Base-by-base conservation (phyloP, 2,113 vertebrate genomes). In the Campylomormyrus tamandua region DNA sequence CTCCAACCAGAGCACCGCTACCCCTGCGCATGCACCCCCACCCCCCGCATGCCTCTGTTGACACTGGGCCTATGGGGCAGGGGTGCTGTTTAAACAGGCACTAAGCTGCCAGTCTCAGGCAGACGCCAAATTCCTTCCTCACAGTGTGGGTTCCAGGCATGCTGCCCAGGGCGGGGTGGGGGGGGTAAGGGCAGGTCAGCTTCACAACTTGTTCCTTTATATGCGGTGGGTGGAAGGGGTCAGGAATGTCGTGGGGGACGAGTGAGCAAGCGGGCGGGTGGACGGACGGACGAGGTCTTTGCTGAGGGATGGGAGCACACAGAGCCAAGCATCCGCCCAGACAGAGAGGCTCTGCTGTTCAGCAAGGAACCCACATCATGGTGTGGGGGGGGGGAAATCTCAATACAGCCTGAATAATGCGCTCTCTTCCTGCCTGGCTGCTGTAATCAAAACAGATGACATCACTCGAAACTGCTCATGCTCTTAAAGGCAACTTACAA, bases 221-320 rank as follows among this genome's bases (percentile, higher is more conserved):
- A 21, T 42, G 49, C 1, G 31, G 31, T 21, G 89, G 80, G 80
- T 0, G 39, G 8, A 46, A 66, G 58, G n/a, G 58, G 58, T 66
- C 58, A 27, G 58, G 62, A 66, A 66, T 66, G 62, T 66, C 3
- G 9, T 1, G 9, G 62, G 9, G 62, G 62, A 24, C 70, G 15
- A 39, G 62, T 4, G 24, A 27, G n/a, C n/a, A 27, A 27, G 62
- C n/a, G n/a, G 24, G 24, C 8, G 58, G 58, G 58, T 8, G 56
- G 66, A 83, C 17, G 8, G 21, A 83, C 7, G 80, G 45, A 84
- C 8, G 42, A n/a, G 45, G 45, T 62, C 66, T 89, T 88, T 50
- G 35, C 27, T 83, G 52, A 83, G 80, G 66, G 74, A 58, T 39
- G 9, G 35, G 15, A 90, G 87, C 89, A 92, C 91, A 91, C 91